phyloP scores from a whole-genome alignment of 2,113 vertebrate species.

The Nerophis ophidion region DNA sequence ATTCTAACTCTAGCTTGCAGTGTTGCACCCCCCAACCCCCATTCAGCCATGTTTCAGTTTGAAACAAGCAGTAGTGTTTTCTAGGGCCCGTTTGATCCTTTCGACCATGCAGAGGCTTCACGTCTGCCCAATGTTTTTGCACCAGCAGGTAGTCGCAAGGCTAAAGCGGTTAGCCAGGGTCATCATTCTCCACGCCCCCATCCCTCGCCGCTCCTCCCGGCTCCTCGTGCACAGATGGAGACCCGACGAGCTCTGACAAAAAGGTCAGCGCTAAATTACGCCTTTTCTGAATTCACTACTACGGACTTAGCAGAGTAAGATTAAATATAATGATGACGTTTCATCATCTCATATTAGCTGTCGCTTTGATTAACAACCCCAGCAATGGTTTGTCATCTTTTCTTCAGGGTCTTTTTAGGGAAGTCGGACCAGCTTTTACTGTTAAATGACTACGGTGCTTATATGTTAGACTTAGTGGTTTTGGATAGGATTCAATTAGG shows the following conservation, averaged over 20 bases:
- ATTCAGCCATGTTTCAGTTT: constrained; percentile 43
- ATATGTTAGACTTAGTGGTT: no score
- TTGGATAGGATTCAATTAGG: no score
- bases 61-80: constrained; percentile 78
- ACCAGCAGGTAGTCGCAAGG: constrained; percentile 94
- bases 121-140: constrained; percentile 81
- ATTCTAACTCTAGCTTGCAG: constrained; percentile 40
- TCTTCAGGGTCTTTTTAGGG: no score
- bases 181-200: constrained; percentile 70
- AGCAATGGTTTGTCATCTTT: not conserved
- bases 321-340: constrained; percentile 31
- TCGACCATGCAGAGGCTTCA: constrained; percentile 79
- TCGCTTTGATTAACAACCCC: constrained; percentile 46
- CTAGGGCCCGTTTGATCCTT: constrained; percentile 89
- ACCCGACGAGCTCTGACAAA: constrained; percentile 86
- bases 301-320: constrained; percentile 31
- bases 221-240: constrained; percentile 90
- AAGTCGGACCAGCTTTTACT: no score
- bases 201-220: constrained; percentile 65
- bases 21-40: constrained; percentile 57
- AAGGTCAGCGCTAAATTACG: constrained; percentile 82
- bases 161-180: constrained; percentile 82
- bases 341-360: constrained; percentile 23
- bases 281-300: constrained; percentile 69
- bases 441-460: no score